phyloP scores from a whole-genome alignment of 2,888 invertebrate species.

The Xylophagus ater region DNA sequence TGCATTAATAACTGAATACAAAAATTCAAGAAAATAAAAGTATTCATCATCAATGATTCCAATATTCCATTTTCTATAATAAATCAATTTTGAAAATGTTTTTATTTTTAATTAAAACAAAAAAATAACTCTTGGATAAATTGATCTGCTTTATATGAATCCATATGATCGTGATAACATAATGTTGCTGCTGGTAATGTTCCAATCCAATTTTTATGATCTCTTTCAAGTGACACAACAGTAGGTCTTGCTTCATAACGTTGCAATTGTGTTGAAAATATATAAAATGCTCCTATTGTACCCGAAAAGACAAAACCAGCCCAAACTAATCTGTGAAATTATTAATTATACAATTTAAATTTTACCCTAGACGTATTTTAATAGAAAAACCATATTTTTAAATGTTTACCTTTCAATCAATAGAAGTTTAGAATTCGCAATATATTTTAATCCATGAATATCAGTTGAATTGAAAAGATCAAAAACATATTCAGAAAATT shows the following conservation, averaged over 20 bases:
- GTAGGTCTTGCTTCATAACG: slow-evolving; percentile 31
- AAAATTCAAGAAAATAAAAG: slow-evolving; percentile 40
- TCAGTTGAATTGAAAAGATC: too few species aligned
- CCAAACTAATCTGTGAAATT: slow-evolving; percentile 32
- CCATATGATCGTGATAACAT: slow-evolving; percentile 34
- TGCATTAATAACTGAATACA: slow-evolving; percentile 40
- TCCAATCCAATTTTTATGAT: slow-evolving; percentile 36
- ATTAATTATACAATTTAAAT: too few species aligned
- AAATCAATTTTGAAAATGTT: too few species aligned
- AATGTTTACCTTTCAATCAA: slow-evolving; percentile 5
- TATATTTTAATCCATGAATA: slow-evolving; percentile 5
- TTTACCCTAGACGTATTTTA: too few species aligned
- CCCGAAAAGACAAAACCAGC: slow-evolving; percentile 22
- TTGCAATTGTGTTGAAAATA: slow-evolving; percentile 26
- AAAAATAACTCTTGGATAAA: slow-evolving; percentile 24
- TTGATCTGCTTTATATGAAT: slow-evolving; percentile 29
- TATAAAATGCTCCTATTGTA: slow-evolving; percentile 22
- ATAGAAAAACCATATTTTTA: too few species aligned
- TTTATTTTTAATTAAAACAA: too few species aligned
- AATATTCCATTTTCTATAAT: slow-evolving; percentile 34
- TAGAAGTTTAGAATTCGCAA: slow-evolving; percentile 2
- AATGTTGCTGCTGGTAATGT: slow-evolving; percentile 34
- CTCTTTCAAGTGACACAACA: slow-evolving; percentile 34
- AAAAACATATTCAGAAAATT: too few species aligned
- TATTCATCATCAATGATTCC: slow-evolving; percentile 37